Conservation (phyloP, 2,113 vertebrate genomes). For the Rhinoptilus africanus region DNA sequence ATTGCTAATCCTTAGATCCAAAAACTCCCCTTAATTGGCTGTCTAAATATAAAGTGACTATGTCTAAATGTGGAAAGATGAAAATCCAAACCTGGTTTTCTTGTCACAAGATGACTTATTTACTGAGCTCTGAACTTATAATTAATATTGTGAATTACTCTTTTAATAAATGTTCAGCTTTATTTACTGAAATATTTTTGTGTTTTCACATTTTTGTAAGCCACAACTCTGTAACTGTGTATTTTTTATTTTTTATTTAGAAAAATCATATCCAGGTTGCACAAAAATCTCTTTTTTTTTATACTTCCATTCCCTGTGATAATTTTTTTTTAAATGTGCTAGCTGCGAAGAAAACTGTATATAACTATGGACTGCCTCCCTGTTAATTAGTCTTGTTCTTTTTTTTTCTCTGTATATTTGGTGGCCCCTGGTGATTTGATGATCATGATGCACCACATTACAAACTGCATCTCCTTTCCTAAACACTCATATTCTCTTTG, state of each 20-base stretch:
- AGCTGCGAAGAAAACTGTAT: neutral
- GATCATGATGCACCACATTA: neutral
- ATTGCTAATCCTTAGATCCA: constrained; percentile 5
- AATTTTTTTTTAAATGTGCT: neutral
- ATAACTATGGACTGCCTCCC: neutral
- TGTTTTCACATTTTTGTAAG: neutral
- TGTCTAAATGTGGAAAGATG: neutral
- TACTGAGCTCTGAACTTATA: neutral
- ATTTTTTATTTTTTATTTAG: neutral
- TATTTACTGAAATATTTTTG: neutral
- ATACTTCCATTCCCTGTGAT: neutral
- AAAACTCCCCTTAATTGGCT: neutral
- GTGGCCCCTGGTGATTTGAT: neutral
- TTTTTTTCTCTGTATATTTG: neutral
- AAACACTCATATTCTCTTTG: neutral
- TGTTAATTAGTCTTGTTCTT: neutral
- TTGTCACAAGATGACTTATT: neutral
- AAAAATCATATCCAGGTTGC: neutral
- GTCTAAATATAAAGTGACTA: neutral
- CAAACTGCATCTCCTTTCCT: neutral
- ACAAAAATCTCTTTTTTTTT: neutral
- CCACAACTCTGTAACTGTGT: neutral
- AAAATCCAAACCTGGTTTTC: neutral
- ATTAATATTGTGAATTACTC: neutral
- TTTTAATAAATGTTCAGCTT: neutral